Percentiles rank a stretch among this genome's conserved stretches.
Conservation (phyloP, 2,113 vertebrate species). For the Neotoma lepida region DNA sequence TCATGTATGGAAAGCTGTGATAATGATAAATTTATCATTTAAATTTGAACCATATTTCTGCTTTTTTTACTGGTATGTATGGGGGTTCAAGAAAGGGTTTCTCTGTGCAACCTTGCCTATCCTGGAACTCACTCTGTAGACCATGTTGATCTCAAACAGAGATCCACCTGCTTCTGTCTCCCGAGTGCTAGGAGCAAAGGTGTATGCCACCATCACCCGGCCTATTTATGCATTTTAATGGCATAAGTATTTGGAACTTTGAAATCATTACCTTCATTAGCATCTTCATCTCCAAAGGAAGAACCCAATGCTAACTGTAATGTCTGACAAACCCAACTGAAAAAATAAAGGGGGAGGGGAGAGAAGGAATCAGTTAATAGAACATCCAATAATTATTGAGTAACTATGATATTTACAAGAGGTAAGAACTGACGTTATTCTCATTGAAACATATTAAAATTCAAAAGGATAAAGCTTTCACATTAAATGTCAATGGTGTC, state of each 20-base stretch:
- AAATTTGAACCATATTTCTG: background rate
- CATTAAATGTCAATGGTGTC: background rate
- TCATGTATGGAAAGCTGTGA: background rate
- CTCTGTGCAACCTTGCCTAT: background rate
- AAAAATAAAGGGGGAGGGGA: slow-evolving; percentile 10
- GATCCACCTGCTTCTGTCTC: background rate
- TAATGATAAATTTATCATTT: background rate
- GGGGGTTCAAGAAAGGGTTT: background rate
- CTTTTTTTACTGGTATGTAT: background rate
- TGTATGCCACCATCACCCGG: background rate
- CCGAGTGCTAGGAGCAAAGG: background rate
- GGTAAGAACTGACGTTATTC: background rate
- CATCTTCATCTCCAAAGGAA: slow-evolving; percentile 92
- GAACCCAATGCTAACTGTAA: slow-evolving; percentile 94
- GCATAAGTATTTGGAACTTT: slow-evolving; percentile 13
- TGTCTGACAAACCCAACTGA: slow-evolving; percentile 96
- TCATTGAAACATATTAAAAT: slow-evolving; percentile 12
- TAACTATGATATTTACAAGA: background rate
- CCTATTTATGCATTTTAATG: background rate
- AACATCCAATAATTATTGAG: slow-evolving; percentile 18
- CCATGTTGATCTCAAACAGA: background rate
- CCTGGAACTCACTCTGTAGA: background rate
- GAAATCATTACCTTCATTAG: slow-evolving; percentile 91
- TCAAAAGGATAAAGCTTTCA: background rate
- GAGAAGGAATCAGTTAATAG: background rate